Evolutionary conservation across 2,797 vertebrate genomes (phyloP).

Genomic region (Rhynchonycteris naso): DNA sequence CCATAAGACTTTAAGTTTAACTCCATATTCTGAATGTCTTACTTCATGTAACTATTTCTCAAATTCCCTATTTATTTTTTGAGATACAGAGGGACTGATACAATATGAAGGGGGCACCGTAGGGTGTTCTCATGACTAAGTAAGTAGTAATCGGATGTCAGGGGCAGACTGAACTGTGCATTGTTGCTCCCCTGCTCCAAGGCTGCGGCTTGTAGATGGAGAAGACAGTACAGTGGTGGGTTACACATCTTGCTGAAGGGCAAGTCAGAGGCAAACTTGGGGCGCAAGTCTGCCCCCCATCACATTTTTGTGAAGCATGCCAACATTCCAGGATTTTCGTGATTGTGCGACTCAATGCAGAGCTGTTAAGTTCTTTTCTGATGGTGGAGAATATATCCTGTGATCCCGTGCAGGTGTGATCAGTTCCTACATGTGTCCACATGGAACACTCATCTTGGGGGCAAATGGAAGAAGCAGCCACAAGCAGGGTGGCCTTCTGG

Average conservation of each 20-base stretch:
- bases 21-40: background rate
- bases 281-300: rapidly evolving
- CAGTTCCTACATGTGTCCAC: background rate
- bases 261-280: background rate
- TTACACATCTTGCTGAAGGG: background rate
- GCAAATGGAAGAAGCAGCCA: background rate
- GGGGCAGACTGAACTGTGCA: rapidly evolving
- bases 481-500: background rate
- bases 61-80: background rate
- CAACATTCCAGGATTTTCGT: rapidly evolving
- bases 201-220: background rate
- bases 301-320: rapidly evolving
- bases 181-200: rapidly evolving
- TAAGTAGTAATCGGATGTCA: rapidly evolving
- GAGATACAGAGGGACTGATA: background rate
- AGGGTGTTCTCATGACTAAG: rapidly evolving
- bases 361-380: background rate
- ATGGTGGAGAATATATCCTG: rapidly evolving
- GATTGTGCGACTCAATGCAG: rapidly evolving
- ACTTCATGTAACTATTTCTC: background rate
- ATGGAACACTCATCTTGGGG: background rate
- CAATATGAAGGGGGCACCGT: background rate
- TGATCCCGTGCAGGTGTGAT: background rate
- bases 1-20: background rate
- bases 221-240: rapidly evolving